Percentiles rank a stretch among this genome's conserved stretches.
Conservation (phyloP, 2,797 vertebrate species). For the Centroberyx gerrardi region DNA sequence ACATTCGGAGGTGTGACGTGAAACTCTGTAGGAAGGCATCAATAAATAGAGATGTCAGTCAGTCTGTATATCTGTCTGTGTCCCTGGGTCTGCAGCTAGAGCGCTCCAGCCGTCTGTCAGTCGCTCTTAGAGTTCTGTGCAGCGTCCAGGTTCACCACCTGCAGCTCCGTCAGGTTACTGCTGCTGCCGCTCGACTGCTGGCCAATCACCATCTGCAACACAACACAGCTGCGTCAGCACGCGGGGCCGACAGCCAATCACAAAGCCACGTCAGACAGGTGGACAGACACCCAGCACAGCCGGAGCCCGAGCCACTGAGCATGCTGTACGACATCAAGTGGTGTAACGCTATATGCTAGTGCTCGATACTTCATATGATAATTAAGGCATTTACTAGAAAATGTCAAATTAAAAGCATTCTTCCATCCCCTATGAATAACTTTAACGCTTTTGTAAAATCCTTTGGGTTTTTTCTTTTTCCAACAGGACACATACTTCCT, state of each 20-base stretch:
- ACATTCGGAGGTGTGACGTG: slow-evolving; percentile 80
- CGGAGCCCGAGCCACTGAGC: slow-evolving; percentile 29
- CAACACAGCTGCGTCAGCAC: slow-evolving; percentile 49
- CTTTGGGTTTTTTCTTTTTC: too few relatives aligned
- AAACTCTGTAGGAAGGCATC: slow-evolving; percentile 93
- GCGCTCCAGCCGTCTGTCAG: slow-evolving; percentile 81
- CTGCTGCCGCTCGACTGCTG: slow-evolving; percentile 94
- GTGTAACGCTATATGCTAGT: too few relatives aligned
- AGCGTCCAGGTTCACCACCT: slow-evolving; percentile 95
- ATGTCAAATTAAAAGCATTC: too few relatives aligned
- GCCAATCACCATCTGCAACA: slow-evolving; percentile 96
- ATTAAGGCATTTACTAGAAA: too few relatives aligned
- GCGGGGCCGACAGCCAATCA: slow-evolving; percentile 22
- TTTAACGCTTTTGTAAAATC: too few relatives aligned
- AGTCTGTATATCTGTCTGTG: slow-evolving; percentile 57
- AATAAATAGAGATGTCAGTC: slow-evolving; percentile 94
- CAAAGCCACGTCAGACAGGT: slow-evolving; percentile 30
- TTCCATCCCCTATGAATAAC: too few relatives aligned
- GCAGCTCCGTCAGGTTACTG: slow-evolving; percentile 96
- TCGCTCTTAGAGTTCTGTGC: slow-evolving; percentile 93
- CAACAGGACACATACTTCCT: too few relatives aligned
- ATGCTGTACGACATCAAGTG: slow-evolving; percentile 18
- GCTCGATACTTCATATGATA: too few relatives aligned
- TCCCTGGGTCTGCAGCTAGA: slow-evolving; percentile 44
- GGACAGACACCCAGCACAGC: slow-evolving; percentile 26